phyloP scores from a whole-genome alignment of 2,113 vertebrate species.

The Centrocercus urophasianus region DNA sequence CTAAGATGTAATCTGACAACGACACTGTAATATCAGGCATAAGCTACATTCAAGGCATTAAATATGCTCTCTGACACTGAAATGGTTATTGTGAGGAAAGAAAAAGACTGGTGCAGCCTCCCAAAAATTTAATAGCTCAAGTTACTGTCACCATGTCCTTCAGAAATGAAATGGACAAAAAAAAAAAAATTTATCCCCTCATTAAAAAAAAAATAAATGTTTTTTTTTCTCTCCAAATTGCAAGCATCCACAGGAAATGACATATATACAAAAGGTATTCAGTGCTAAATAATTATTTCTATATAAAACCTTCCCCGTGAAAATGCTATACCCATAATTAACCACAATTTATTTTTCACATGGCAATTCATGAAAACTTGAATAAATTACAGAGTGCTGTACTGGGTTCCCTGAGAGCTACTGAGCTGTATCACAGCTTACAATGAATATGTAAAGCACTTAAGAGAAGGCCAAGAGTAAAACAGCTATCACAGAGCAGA shows the following conservation, averaged over 20 bases:
- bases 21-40: background rate
- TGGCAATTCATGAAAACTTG: background rate
- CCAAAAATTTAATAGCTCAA: background rate
- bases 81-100: slow-evolving; percentile 1
- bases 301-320: slow-evolving; percentile 2
- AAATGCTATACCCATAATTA: slow-evolving; percentile 21
- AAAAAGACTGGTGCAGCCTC: background rate
- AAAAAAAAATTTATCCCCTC: background rate
- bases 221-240: background rate
- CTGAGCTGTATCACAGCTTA: accelerated
- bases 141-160: background rate
- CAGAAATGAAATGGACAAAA: background rate
- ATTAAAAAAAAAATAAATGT: background rate
- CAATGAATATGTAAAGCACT: accelerated
- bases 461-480: background rate
- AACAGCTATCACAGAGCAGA: background rate
- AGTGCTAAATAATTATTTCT: slow-evolving; percentile 23
- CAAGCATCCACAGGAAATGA: background rate
- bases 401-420: background rate
- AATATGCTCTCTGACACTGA: background rate
- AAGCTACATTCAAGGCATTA: background rate
- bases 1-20: background rate
- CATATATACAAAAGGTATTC: background rate
- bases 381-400: background rate
- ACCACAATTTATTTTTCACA: slow-evolving; percentile 34